Conservation (phyloP, 2,113 vertebrate genomes). For the Lates calcarifer region DNA sequence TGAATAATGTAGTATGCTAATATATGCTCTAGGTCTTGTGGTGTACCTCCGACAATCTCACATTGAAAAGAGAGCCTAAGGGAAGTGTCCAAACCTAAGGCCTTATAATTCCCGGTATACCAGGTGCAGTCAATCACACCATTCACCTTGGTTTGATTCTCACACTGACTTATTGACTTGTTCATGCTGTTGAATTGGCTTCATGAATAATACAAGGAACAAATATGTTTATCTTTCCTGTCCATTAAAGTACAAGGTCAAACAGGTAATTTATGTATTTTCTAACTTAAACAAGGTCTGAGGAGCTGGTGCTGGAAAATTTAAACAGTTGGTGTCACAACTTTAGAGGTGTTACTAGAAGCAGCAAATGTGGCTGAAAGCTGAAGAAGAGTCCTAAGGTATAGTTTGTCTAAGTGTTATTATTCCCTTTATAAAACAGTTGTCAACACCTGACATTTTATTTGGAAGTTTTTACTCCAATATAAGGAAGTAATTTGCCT, state of each 20-base stretch:
- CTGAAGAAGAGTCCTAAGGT: neutral
- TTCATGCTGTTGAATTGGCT: constrained; percentile 61
- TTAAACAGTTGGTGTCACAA: constrained; percentile 41
- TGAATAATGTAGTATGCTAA: constrained; percentile 77
- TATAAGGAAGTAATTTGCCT: neutral
- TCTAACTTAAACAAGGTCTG: constrained; percentile 60
- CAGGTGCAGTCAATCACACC: constrained; percentile 66
- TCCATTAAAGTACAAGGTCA: constrained; percentile 71
- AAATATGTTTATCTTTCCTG: constrained; percentile 73
- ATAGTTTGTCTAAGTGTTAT: neutral
- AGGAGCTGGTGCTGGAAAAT: constrained; percentile 31
- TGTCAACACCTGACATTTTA: neutral
- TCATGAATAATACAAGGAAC: constrained; percentile 75
- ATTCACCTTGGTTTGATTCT: constrained; percentile 77
- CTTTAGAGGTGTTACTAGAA: constrained; percentile 5
- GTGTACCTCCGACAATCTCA: constrained; percentile 59
- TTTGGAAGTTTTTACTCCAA: neutral
- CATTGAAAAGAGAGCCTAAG: constrained; percentile 59
- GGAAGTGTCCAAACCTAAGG: constrained; percentile 60
- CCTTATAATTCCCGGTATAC: constrained; percentile 61
- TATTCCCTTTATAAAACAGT: neutral
- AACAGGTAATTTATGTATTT: constrained; percentile 62
- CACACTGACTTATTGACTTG: constrained; percentile 72
- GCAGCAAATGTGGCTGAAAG: constrained; percentile 11
- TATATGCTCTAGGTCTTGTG: constrained; percentile 61